Evolutionary conservation across 92 coral and sea anemone genomes (phyloP).

Genomic region (Phymanthus crucifer): DNA sequence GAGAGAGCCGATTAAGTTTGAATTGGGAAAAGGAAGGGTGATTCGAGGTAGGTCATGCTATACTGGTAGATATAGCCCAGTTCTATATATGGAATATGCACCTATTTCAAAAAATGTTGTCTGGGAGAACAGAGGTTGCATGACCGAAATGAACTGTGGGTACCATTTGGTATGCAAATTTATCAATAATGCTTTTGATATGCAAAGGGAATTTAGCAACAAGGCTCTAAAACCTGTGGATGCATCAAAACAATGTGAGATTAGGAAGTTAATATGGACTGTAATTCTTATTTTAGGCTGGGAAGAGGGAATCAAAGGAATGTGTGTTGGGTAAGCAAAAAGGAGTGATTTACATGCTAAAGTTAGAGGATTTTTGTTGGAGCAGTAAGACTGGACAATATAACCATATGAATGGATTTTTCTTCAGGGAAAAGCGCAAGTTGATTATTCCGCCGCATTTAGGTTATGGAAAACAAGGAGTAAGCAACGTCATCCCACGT

Average conservation of each 20-base stretch:
- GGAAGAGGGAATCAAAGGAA: slow-evolving; percentile 96
- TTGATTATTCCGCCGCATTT: slow-evolving; percentile 91
- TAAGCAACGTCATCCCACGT: slow-evolving; percentile 90
- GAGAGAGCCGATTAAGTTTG: slow-evolving; percentile 83
- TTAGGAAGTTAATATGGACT: background rate
- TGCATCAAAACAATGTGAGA: background rate
- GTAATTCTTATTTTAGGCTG: slow-evolving; percentile 64
- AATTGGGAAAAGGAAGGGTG: slow-evolving; percentile 87
- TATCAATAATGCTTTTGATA: no score
- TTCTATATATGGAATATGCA: no score
- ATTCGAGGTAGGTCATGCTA: slow-evolving; percentile 69
- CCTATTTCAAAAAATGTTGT: no score
- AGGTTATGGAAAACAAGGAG: slow-evolving; percentile 88
- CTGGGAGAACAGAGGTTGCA: no score
- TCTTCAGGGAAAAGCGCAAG: slow-evolving; percentile 79
- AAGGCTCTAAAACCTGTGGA: background rate
- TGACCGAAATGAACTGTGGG: no score
- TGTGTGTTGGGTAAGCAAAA: slow-evolving; percentile 86
- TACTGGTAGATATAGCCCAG: no score
- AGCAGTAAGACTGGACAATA: no score
- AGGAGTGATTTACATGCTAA: background rate
- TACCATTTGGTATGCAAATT: background rate
- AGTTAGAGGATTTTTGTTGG: background rate
- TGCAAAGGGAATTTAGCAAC: no score
- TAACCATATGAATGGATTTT: no score